phyloP scores from a whole-genome alignment of 2,113 vertebrate species.

The Kobus ellipsiprymnus region DNA sequence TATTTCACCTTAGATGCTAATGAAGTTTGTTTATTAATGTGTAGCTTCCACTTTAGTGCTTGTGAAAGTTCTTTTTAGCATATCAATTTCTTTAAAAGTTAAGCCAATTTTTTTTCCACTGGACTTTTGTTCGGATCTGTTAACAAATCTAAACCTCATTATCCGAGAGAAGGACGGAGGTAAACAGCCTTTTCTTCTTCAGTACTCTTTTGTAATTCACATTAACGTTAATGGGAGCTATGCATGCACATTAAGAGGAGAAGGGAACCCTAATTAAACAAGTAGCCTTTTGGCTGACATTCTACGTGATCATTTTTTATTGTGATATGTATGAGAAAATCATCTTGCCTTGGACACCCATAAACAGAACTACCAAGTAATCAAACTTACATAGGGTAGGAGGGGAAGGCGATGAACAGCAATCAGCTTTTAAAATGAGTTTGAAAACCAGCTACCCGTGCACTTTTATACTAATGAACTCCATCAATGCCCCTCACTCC shows the following conservation, averaged over 20 bases:
- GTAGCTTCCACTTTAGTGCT: slow-evolving; percentile 36
- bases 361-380: slow-evolving; percentile 64
- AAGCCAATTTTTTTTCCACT: slow-evolving; percentile 42
- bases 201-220: slow-evolving; percentile 74
- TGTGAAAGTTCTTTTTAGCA: slow-evolving; percentile 50
- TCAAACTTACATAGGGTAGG: slow-evolving; percentile 40
- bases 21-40: slow-evolving; percentile 75
- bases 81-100: slow-evolving; percentile 75
- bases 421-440: slow-evolving; percentile 61
- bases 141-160: slow-evolving; percentile 83
- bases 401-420: slow-evolving; percentile 24
- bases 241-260: slow-evolving; percentile 77
- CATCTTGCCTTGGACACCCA: slow-evolving; percentile 67
- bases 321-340: slow-evolving; percentile 70
- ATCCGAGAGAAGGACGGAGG: slow-evolving; percentile 79
- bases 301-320: slow-evolving; percentile 66
- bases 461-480: slow-evolving; percentile 57
- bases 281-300: slow-evolving; percentile 78
- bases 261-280: slow-evolving; percentile 82
- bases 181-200: slow-evolving; percentile 76
- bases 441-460: slow-evolving; percentile 42
- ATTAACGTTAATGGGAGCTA: slow-evolving; percentile 80
- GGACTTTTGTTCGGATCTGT: slow-evolving; percentile 77
- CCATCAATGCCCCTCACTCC: neutral
- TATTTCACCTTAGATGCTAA: slow-evolving; percentile 79